Evolutionary conservation across 1,140 invertebrate species (phyloP).

Genomic region (Gerris buenoi): DNA sequence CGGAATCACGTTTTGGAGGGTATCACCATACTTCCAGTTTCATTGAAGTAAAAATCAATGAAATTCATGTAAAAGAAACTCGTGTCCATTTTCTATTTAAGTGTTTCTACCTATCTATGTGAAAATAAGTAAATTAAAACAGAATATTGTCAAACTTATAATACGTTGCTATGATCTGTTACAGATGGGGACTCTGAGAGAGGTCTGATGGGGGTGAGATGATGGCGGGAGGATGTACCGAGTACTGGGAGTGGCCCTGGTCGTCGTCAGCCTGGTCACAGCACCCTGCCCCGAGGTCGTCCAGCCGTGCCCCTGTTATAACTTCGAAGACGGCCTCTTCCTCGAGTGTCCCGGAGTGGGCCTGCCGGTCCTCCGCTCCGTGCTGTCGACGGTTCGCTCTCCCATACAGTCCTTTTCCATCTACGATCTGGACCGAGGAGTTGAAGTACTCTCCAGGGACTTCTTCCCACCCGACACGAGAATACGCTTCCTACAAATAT

Average conservation of each 20-base stretch:
- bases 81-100: too few species aligned
- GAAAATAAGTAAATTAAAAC: too few species aligned
- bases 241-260: background rate
- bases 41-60: too few species aligned
- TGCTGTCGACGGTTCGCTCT: constrained; percentile 36
- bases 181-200: background rate
- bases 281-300: constrained; percentile 48
- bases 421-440: constrained; percentile 63
- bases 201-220: constrained; percentile 7
- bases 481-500: constrained; percentile 65
- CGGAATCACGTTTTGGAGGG: too few species aligned
- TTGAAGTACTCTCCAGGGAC: constrained; percentile 49
- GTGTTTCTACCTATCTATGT: too few species aligned
- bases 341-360: constrained; percentile 71
- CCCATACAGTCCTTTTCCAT: constrained; percentile 67
- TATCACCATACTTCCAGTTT: too few species aligned
- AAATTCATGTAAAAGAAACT: too few species aligned
- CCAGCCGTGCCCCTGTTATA: constrained; percentile 73
- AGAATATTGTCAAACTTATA: too few species aligned
- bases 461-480: constrained; percentile 53
- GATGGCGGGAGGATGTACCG: background rate
- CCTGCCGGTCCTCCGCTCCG: constrained; percentile 36
- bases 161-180: too few species aligned
- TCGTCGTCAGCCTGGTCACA: background rate
- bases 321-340: constrained; percentile 77